These are phyloP conservation scores for Ptychodera flava DNA, from an alignment of 35 echinoderm and acorn worm species.

Conservation along the genomic window DNA sequence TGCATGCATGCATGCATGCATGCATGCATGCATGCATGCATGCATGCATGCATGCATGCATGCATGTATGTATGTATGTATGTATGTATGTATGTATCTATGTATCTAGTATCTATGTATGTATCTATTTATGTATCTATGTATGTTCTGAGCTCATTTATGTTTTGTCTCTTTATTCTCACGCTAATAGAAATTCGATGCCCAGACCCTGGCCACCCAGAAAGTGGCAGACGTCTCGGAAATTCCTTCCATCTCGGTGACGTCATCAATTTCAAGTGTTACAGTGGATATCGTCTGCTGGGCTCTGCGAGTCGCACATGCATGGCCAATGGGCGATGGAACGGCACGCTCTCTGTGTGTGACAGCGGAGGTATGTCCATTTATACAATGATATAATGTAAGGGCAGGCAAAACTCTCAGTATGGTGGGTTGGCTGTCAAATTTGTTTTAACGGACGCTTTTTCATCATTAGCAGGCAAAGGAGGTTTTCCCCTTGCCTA, in stretches of 20 bases:
- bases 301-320: not conserved
- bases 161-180: too few species aligned
- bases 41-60: not conserved
- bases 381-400: too few species aligned
- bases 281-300: not conserved
- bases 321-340: not conserved
- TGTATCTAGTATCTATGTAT: not conserved
- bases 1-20: not conserved
- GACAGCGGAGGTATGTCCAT: not conserved
- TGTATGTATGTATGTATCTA: not conserved
- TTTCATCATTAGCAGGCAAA: too few species aligned
- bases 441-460: too few species aligned
- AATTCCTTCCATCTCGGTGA: not conserved
- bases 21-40: not conserved
- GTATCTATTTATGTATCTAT: not conserved
- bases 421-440: too few species aligned
- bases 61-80: not conserved
- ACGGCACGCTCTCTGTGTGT: not conserved
- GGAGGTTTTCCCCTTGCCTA: too few species aligned
- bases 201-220: not conserved
- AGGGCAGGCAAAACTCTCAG: too few species aligned
- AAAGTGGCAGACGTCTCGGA: not conserved
- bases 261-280: not conserved
- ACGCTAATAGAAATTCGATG: not conserved
- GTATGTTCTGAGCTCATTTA: too few species aligned